These are phyloP conservation scores for Polyommatus icarus DNA, from an alignment of 2,888 invertebrate species.

Conservation along the genomic window DNA sequence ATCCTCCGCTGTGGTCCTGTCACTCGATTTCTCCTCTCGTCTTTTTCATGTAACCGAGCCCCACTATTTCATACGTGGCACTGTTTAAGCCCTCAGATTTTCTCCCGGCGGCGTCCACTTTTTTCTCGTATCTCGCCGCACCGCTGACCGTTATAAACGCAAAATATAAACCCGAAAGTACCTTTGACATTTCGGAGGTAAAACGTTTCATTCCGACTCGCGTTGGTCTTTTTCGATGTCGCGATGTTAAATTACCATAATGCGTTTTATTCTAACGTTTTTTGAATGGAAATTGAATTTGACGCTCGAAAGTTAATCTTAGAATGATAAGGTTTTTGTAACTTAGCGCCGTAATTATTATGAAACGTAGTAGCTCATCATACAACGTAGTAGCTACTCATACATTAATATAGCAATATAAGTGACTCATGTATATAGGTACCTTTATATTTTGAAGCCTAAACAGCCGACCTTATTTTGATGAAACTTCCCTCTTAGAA, in stretches of 20 bases:
- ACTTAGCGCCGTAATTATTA: neutral
- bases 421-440: no score
- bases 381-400: no score
- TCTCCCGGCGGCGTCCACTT: slow-evolving; percentile 73
- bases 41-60: slow-evolving; percentile 80
- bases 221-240: slow-evolving; percentile 57
- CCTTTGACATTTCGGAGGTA: slow-evolving; percentile 77
- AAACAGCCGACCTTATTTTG: no score
- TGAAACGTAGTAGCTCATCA: no score
- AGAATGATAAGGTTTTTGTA: neutral
- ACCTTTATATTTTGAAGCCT: no score
- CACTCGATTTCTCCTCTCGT: slow-evolving; percentile 79
- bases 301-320: neutral
- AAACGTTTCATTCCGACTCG: slow-evolving; percentile 71
- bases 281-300: slow-evolving; percentile 30
- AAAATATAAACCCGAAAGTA: slow-evolving; percentile 78
- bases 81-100: slow-evolving; percentile 81
- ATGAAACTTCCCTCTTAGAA: no score
- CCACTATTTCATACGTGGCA: slow-evolving; percentile 79
- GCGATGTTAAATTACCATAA: slow-evolving; percentile 12
- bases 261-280: neutral
- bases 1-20: slow-evolving; percentile 73
- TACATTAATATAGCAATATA: no score
- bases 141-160: slow-evolving; percentile 77
- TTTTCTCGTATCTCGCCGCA: slow-evolving; percentile 71